Evolutionary conservation across 2,888 invertebrate genomes (phyloP), one percentile per base, ranked within the genome.

Genomic region (Agrochola lota): DNA sequence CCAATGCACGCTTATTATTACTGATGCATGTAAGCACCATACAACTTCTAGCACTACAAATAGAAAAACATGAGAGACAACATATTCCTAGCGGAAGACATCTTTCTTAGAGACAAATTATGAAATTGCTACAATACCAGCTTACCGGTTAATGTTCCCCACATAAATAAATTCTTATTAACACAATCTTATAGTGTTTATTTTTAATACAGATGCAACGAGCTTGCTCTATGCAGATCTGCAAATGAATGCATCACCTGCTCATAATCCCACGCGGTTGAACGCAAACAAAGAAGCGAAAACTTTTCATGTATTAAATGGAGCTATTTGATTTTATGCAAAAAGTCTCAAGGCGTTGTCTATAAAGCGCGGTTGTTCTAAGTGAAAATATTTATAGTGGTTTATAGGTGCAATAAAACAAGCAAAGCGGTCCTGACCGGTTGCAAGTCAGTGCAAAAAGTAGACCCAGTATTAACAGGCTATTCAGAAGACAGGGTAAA

Each of bases 371-470:
- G 77, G 74, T 77, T 78, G 80, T 72, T 82, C 74, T 85, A 85
- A 85, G 84, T 87, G 85, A 87, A 87, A 87, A 85, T 87, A 86
- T 85, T 84, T 80, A 86, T 85, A 84, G 84, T 80, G 81, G 70
- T 87, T 84, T 85, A 82, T 85, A 84, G 71, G 78, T 78, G 80
- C 82, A 85, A 88, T 88, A 84, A 88, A 87, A 86, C 85, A 84
- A 84, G 77, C 66, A 67, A 64, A 84, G 82, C 84, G 62, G 80
- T 83, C 83, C 87, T 71, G 86, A 91, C 92, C 91, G 91, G 92
- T 93, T 92, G 92, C 91, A 93, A 93, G 92, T 91, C 90, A 91
- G 90, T 83, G 92, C 93, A 95, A 95, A 95, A 95, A 95, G 93
- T 93, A 92, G 93, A 92, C 77, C 80, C 77, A 67, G 81, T 78